Percentiles rank a stretch among this genome's conserved stretches.
phyloP scores from a whole-genome alignment of 1,140 invertebrate species.

The Pentalonia nigronervosa region DNA sequence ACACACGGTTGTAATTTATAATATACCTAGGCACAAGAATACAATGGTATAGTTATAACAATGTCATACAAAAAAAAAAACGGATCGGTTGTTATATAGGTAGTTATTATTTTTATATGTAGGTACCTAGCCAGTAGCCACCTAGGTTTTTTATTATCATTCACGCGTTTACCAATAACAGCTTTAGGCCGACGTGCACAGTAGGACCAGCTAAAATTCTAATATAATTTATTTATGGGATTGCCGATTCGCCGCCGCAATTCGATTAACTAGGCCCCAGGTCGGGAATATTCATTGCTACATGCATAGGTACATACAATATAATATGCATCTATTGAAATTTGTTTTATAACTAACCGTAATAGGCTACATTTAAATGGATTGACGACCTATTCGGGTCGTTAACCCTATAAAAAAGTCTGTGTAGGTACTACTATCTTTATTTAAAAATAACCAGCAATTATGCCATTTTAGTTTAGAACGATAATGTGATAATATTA shows the following conservation, averaged over 20 bases:
- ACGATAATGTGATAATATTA: not conserved
- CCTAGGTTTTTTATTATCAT: not conserved
- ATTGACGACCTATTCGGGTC: not conserved
- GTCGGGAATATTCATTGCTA: conserved; percentile 18
- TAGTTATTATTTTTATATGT: not conserved
- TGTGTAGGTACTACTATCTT: not conserved
- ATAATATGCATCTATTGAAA: not conserved
- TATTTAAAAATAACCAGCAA: not conserved
- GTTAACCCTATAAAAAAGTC: not conserved
- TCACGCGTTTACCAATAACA: not conserved
- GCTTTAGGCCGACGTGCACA: not conserved
- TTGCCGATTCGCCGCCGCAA: conserved; percentile 12
- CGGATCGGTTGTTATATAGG: not conserved
- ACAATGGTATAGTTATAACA: not conserved
- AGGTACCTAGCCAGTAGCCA: not conserved
- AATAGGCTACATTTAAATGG: not conserved
- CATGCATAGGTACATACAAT: not conserved
- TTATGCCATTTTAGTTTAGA: not conserved
- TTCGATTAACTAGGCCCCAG: conserved; percentile 37
- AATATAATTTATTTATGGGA: not conserved
- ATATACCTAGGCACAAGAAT: not conserved
- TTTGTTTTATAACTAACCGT: conserved; percentile 18
- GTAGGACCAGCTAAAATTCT: conserved; percentile 14
- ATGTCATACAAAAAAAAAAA: not conserved
- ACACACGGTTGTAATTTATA: not conserved